A percentile compares a stretch with the other conserved stretches of the same genome.
Evolutionary conservation across 1,140 invertebrate genomes (phyloP).

Genomic region (Reticulitermes speratus): DNA sequence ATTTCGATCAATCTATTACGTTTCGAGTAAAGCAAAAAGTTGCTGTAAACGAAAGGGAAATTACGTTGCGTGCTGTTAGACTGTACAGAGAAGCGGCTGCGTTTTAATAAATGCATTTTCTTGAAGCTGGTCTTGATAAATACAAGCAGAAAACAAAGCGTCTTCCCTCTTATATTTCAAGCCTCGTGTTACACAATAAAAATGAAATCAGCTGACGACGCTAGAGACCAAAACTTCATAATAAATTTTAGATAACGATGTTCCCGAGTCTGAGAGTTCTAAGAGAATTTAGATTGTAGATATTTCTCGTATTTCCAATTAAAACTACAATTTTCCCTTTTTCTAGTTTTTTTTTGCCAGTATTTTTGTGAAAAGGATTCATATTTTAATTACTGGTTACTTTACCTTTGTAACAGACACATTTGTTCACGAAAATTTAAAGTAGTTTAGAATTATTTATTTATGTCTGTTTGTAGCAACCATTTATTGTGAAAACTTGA

Average conservation of each 20-base stretch:
- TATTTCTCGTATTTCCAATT: slow-evolving; percentile 14
- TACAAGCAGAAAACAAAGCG: background rate
- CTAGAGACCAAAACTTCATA: background rate
- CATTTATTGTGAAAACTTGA: no score
- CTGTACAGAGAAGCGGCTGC: background rate
- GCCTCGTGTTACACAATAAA: slow-evolving; percentile 3
- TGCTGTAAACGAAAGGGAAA: background rate
- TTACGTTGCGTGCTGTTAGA: background rate
- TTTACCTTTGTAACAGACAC: background rate
- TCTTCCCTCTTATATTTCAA: background rate
- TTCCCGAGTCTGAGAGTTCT: background rate
- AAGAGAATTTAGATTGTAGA: background rate
- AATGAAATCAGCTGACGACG: background rate
- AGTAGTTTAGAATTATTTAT: no score
- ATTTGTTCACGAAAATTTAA: no score
- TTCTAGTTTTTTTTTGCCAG: background rate
- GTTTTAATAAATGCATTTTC: background rate
- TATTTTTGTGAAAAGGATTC: background rate
- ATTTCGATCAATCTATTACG: background rate
- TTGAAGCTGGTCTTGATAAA: background rate
- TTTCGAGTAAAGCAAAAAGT: background rate
- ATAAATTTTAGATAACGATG: slow-evolving; percentile 10
- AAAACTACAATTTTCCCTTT: background rate
- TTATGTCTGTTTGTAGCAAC: no score
- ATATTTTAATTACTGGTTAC: slow-evolving; percentile 1